Evolutionary conservation across 1,140 invertebrate species (phyloP).

Genomic region (Brachionus manjavacas): DNA sequence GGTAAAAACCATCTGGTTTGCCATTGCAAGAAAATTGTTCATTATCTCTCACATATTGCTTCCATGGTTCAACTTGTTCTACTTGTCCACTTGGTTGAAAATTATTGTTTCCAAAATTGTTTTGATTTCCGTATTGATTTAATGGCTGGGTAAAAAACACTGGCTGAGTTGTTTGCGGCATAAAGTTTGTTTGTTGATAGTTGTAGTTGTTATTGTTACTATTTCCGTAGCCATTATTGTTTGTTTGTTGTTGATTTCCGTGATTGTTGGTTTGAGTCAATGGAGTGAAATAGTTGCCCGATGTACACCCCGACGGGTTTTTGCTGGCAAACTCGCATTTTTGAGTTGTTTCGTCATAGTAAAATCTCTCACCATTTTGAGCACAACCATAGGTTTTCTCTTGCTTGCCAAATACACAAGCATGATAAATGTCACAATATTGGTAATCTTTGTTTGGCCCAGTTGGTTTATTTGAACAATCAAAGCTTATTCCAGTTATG

Average conservation of each 20-base stretch:
- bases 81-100: background rate
- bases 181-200: background rate
- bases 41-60: constrained; percentile 25
- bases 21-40: constrained; percentile 37
- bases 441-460: constrained; percentile 20
- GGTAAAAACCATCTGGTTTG: constrained; percentile 37
- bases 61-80: constrained; percentile 42
- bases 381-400: constrained; percentile 32
- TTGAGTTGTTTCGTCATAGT: constrained; percentile 41
- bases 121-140: background rate
- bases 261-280: background rate
- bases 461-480: constrained; percentile 15
- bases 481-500: constrained; percentile 28
- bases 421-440: constrained; percentile 43
- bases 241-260: background rate
- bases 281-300: background rate
- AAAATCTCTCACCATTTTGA: constrained; percentile 41
- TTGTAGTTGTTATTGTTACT: background rate
- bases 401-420: constrained; percentile 38
- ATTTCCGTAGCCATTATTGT: background rate
- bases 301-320: constrained; percentile 28
- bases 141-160: background rate
- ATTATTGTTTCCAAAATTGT: background rate
- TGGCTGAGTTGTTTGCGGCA: constrained; percentile 3
- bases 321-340: constrained; percentile 30